Conservation (phyloP, 2,113 vertebrate genomes). For the Cebus imitator region DNA sequence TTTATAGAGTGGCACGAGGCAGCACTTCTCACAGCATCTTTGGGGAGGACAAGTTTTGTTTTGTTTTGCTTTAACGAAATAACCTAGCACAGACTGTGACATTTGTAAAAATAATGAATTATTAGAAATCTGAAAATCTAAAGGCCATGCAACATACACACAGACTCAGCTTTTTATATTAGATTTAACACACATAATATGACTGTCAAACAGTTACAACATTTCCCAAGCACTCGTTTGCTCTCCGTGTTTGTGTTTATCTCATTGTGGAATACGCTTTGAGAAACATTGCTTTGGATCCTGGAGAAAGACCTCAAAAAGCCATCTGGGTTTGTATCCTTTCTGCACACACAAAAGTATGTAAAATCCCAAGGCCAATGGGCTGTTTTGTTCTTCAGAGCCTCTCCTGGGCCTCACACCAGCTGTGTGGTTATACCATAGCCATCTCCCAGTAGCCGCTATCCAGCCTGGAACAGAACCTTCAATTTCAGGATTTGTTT, state of each 20-base stretch:
- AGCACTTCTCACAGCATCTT: background rate
- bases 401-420: background rate
- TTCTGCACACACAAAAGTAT: background rate
- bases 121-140: background rate
- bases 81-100: background rate
- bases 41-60: background rate
- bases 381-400: background rate
- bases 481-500: background rate
- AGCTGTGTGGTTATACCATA: too few relatives aligned
- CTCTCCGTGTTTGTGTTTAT: background rate
- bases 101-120: slow-evolving; percentile 28
- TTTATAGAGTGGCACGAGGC: background rate
- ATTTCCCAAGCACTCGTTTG: background rate
- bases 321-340: background rate
- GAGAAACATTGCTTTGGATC: background rate
- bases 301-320: background rate
- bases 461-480: background rate
- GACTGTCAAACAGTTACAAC: background rate
- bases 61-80: background rate
- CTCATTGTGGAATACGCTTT: background rate
- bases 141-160: background rate
- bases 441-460: background rate
- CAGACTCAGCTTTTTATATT: background rate
- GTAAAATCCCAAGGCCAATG: background rate
- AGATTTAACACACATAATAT: background rate